These are phyloP conservation scores for Cromileptes altivelis DNA, from an alignment of 2,113 vertebrate genomes.

Conservation along the genomic window DNA sequence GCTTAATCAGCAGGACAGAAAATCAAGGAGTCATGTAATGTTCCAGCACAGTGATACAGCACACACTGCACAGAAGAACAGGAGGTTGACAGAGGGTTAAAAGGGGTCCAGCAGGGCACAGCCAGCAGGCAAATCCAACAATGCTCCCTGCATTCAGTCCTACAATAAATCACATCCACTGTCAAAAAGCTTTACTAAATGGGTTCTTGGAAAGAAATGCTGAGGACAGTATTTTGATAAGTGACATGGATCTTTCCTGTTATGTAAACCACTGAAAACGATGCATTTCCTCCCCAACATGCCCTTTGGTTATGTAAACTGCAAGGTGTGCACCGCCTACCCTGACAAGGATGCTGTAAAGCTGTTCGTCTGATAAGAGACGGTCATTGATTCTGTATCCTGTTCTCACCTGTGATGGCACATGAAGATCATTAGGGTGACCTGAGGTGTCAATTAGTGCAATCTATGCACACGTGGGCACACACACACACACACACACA, in stretches of 20 bases:
- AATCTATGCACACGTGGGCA: not conserved
- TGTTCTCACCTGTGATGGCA: conserved; percentile 55
- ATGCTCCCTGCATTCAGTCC: not conserved
- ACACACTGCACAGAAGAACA: not conserved
- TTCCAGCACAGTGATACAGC: not conserved
- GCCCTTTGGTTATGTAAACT: conserved; percentile 45
- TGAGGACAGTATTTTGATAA: not conserved
- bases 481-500: not conserved
- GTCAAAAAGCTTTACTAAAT: not conserved
- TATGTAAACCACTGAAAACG: not conserved
- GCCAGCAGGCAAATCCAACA: not conserved
- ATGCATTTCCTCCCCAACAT: not conserved
- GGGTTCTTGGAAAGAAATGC: not conserved
- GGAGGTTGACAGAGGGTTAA: not conserved
- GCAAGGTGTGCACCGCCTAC: not conserved
- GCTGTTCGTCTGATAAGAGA: conserved; percentile 21
- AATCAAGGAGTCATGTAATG: not conserved
- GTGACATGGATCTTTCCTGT: not conserved
- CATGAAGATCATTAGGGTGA: conserved; percentile 77
- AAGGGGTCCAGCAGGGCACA: not conserved
- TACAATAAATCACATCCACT: not conserved
- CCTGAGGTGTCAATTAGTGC: conserved; percentile 70
- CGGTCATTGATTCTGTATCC: conserved; percentile 70
- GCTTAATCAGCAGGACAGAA: not conserved
- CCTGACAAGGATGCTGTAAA: conserved; percentile 9